A percentile compares a stretch with the other conserved stretches of the same genome.
Evolutionary conservation across 2,113 vertebrate genomes (phyloP).

Genomic region (Phyllopteryx taeniolatus): DNA sequence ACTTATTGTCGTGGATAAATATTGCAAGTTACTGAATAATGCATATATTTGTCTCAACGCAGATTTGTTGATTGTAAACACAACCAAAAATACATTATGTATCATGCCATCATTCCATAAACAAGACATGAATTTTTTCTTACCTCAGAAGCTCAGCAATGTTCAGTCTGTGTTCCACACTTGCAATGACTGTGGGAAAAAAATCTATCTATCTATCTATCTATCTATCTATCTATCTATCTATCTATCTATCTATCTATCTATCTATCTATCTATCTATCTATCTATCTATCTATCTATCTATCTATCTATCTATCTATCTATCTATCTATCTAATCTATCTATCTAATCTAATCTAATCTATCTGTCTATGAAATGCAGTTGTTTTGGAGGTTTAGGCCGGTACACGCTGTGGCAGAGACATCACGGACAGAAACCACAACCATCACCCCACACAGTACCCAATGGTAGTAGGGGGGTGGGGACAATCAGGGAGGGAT

Average conservation of each 20-base stretch:
- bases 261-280: slow-evolving; percentile 1
- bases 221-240: slow-evolving; percentile 8
- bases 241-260: slow-evolving; percentile 10
- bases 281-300: slow-evolving; percentile 6
- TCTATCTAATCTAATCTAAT: neutral
- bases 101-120: slow-evolving; percentile 6
- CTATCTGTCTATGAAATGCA: slow-evolving; percentile 9
- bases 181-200: slow-evolving; percentile 14
- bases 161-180: slow-evolving; percentile 13
- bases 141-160: slow-evolving; percentile 38
- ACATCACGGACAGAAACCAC: slow-evolving; percentile 62
- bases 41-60: neutral
- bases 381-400: slow-evolving; percentile 27
- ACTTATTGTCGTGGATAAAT: neutral
- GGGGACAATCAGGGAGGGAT: slow-evolving; percentile 28
- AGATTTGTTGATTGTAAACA: neutral
- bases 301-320: slow-evolving; percentile 1
- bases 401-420: slow-evolving; percentile 48
- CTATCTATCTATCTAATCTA: slow-evolving; percentile 7
- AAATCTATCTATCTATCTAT: slow-evolving; percentile 4
- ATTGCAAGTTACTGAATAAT: neutral
- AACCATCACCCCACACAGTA: slow-evolving; percentile 61
- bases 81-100: neutral
- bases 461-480: slow-evolving; percentile 54
- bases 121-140: slow-evolving; percentile 25